Percentiles rank a stretch among this genome's conserved stretches.
Evolutionary conservation across 1,140 invertebrate species (phyloP).

Genomic region (Aplysia californica): DNA sequence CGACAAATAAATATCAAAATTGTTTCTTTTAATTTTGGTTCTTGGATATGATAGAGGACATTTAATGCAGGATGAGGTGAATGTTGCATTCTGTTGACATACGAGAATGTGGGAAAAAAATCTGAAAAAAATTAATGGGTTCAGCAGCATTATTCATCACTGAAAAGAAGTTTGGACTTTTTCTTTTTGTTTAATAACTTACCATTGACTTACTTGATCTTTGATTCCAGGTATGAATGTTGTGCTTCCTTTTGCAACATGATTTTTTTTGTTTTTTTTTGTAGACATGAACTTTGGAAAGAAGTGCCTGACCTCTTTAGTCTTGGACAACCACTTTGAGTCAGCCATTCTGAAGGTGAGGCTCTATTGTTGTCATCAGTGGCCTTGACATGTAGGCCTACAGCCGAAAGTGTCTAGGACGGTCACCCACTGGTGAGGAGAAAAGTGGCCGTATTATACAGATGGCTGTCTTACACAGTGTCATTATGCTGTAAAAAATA

Average conservation of each 20-base stretch:
- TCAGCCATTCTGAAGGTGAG: slow-evolving; percentile 60
- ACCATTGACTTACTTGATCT: neutral
- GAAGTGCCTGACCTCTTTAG: slow-evolving; percentile 48
- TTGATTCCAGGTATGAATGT: neutral
- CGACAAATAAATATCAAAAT: too few relatives aligned
- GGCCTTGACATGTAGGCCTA: neutral
- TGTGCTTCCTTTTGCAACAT: neutral
- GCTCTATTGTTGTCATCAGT: neutral
- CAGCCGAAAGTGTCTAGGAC: neutral
- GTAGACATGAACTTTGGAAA: slow-evolving; percentile 62
- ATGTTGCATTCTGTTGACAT: too few relatives aligned
- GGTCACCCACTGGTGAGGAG: neutral
- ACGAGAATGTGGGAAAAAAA: too few relatives aligned
- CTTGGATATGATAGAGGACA: too few relatives aligned
- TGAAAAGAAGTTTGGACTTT: neutral
- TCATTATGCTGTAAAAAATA: neutral
- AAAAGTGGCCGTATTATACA: neutral
- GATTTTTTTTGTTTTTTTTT: slow-evolving; percentile 21
- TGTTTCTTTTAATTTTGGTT: too few relatives aligned
- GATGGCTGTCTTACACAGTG: too few relatives aligned
- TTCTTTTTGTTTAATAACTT: neutral
- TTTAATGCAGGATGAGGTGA: too few relatives aligned
- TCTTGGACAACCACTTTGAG: slow-evolving; percentile 61
- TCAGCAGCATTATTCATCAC: neutral
- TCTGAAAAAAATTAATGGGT: neutral